Base-by-base conservation (phyloP, 1,140 invertebrate genomes). In the Schlechtendalia chinensis region DNA sequence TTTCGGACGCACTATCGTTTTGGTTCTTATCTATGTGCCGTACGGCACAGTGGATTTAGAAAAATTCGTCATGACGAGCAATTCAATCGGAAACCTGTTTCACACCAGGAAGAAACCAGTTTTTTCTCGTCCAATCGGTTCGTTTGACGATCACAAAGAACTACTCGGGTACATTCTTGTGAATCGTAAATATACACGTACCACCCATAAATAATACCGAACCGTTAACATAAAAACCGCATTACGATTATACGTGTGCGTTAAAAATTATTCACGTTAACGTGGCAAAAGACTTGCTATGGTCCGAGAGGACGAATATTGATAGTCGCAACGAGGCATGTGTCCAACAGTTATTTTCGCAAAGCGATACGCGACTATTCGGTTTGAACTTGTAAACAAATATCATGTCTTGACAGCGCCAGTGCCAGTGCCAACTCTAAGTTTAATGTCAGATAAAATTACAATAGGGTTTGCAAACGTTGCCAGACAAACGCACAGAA, bases 31-130 rank as follows among this genome's bases (percentile, higher is more conserved):
- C n/a, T n/a, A n/a, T n/a, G n/a, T n/a, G n/a, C n/a, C n/a, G n/a
- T n/a, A n/a, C n/a, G n/a, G n/a, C n/a, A n/a, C n/a, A n/a, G n/a
- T n/a, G n/a, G 10, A 56, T 79, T 63, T 79, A 79, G 63, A 59
- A 59, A 53, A 72, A n/a, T n/a, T 54, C 10, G 11, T 53, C n/a
- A n/a, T 63, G n/a, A 79, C 24, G 45, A 77, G 5, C 24, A 47
- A 58, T 47, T 47, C n/a, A 45, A 59, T 61, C 45, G 22, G n/a
- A 79, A 79, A 79, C 75, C 75, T 63, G 75, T 79, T 50, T 79
- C 11, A 50, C 24, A 47, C 45, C 22, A 50, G 24, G 24, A 19
- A 1, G 22, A 59, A 63, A 79, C 75, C 32, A 61, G 75, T 79
- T 79, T 79, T n/a, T 79, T 50, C 29, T 39, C 24, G 29, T 56